A percentile compares a stretch with the other conserved stretches of the same genome.
Evolutionary conservation across 53 echinoderm and acorn worm genomes (phyloP).

Genomic region (Stichopus horrens): DNA sequence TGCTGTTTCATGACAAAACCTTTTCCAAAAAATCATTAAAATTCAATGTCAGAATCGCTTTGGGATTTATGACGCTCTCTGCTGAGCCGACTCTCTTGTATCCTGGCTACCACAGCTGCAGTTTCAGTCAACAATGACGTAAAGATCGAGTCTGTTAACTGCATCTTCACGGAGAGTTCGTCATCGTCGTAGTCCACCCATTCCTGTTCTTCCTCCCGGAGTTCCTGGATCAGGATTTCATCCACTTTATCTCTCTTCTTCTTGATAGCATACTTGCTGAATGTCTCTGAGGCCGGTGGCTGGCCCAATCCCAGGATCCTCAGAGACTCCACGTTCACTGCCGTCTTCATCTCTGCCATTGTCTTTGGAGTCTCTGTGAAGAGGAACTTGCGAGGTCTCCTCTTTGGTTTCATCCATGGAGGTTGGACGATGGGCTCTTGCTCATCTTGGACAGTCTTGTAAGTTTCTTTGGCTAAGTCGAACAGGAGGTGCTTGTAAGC

Average conservation of each 20-base stretch:
- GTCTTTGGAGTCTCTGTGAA: constrained; percentile 67
- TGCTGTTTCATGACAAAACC: background rate
- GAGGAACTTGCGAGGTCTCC: constrained; percentile 72
- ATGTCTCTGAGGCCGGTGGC: constrained; percentile 50
- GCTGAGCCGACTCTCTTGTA: constrained; percentile 67
- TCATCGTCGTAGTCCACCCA: constrained; percentile 98
- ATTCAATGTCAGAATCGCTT: constrained; percentile 72
- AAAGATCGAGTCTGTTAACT: constrained; percentile 84
- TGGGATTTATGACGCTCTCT: constrained; percentile 40
- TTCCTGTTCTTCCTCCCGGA: constrained; percentile 90
- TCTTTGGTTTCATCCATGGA: constrained; percentile 94
- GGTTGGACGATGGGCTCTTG: constrained; percentile 67
- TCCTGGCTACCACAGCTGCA: constrained; percentile 69
- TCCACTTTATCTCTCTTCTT: constrained; percentile 98
- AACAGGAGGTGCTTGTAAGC: constrained; percentile 84
- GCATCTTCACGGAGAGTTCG: constrained; percentile 94
- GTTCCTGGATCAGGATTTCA: constrained; percentile 88
- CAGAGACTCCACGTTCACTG: constrained; percentile 63
- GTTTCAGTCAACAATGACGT: constrained; percentile 83
- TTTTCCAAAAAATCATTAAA: constrained; percentile 23
- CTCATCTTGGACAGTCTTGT: constrained; percentile 70
- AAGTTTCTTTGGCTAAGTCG: constrained; percentile 84
- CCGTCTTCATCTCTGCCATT: constrained; percentile 56
- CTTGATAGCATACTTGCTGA: constrained; percentile 53
- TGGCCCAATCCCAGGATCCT: constrained; percentile 61